Conservation (phyloP, 92 coral and sea anemone species). For the Porites cylindrica region DNA sequence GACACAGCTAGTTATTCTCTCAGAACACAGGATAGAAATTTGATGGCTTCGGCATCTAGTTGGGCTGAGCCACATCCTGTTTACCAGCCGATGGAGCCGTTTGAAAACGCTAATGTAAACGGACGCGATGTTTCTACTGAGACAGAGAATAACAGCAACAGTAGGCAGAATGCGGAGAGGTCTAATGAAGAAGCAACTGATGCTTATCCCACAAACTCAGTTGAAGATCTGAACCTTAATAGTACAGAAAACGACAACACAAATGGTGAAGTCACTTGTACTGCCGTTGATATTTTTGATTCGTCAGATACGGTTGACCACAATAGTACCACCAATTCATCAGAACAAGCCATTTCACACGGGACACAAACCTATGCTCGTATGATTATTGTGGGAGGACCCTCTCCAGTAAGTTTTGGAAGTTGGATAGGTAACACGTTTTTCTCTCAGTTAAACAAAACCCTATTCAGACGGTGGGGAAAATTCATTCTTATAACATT, state of each 20-base stretch:
- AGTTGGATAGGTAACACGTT: constrained; percentile 12
- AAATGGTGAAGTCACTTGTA: too few relatives aligned
- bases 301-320: not conserved
- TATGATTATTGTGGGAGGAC: not conserved
- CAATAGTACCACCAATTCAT: not conserved
- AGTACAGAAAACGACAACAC: too few relatives aligned
- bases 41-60: too few relatives aligned
- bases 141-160: not conserved
- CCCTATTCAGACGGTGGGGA: too few relatives aligned
- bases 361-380: not conserved
- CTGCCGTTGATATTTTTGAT: not conserved
- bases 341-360: not conserved
- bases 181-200: too few relatives aligned
- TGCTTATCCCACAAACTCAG: too few relatives aligned
- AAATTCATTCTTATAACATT: not conserved
- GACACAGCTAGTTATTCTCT: too few relatives aligned
- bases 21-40: too few relatives aligned
- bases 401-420: constrained; percentile 11
- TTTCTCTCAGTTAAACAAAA: not conserved
- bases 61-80: too few relatives aligned
- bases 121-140: not conserved
- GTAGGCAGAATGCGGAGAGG: not conserved
- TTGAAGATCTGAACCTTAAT: too few relatives aligned
- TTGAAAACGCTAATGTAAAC: not conserved
- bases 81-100: too few relatives aligned